A percentile compares a stretch with the other conserved stretches of the same genome.
Evolutionary conservation across 2,888 invertebrate genomes (phyloP).

Genomic region (Spodoptera picta): DNA sequence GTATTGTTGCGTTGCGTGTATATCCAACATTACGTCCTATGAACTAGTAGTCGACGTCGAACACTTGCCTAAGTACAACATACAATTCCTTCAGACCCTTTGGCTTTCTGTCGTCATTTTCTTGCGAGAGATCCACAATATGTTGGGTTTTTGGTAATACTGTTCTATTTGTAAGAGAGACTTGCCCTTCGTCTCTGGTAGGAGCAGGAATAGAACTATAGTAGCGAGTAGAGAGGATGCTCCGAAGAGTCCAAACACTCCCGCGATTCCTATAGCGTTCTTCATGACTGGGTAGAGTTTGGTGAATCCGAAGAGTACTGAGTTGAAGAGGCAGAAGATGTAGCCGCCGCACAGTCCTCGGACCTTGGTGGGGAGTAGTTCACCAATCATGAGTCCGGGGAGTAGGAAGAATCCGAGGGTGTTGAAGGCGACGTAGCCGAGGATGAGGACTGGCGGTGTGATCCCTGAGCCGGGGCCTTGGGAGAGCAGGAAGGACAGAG

Average conservation of each 20-base stretch:
- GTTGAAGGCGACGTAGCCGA: conserved; percentile 92
- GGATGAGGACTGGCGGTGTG: conserved; percentile 78
- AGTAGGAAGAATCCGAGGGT: conserved; percentile 92
- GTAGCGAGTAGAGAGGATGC: conserved; percentile 90
- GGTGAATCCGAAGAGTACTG: conserved; percentile 90
- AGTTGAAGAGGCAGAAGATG: conserved; percentile 92
- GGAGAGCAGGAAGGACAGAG: conserved; percentile 80
- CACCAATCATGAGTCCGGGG: conserved; percentile 93
- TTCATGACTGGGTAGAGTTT: conserved; percentile 92
- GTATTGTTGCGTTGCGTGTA: conserved; percentile 1
- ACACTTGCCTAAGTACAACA: conserved; percentile 51
- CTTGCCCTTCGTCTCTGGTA: conserved; percentile 93
- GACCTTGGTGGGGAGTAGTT: conserved; percentile 92
- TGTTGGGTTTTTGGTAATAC: conserved; percentile 91
- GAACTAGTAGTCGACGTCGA: conserved; percentile 2
- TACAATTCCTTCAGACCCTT: conserved; percentile 66
- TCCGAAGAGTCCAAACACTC: conserved; percentile 92
- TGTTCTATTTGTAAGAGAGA: conserved; percentile 93
- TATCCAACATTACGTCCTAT: conserved; percentile 7
- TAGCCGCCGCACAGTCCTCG: conserved; percentile 92
- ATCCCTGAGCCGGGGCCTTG: conserved; percentile 70
- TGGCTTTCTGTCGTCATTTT: conserved; percentile 68
- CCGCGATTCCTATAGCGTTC: conserved; percentile 89
- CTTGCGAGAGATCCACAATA: conserved; percentile 89
- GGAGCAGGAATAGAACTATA: conserved; percentile 90